These are phyloP conservation scores for Euschistus heros DNA, from an alignment of 1,140 invertebrate species.

Conservation along the genomic window DNA sequence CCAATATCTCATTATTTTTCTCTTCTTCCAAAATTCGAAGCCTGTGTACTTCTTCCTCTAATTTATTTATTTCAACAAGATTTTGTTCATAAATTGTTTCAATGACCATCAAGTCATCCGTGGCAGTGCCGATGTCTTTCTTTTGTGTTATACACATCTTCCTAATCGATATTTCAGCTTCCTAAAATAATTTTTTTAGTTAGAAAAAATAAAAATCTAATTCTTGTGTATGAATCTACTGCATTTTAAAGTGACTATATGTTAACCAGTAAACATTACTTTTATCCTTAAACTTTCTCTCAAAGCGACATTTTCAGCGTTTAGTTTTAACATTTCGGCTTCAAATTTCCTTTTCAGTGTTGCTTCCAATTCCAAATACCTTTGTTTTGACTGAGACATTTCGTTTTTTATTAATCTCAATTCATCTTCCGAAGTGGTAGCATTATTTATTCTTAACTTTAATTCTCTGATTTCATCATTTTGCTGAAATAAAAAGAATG, in stretches of 20 bases:
- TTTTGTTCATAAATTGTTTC: slow-evolving; percentile 13
- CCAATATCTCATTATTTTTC: neutral
- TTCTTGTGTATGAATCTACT: too few species aligned
- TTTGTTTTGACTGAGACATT: neutral
- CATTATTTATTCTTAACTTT: neutral
- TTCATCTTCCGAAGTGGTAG: neutral
- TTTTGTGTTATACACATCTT: slow-evolving; percentile 4
- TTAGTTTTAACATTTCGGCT: slow-evolving; percentile 2
- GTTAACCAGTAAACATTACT: neutral
- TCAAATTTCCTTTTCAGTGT: slow-evolving; percentile 16
- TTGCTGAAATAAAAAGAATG: slow-evolving; percentile 9
- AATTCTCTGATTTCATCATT: slow-evolving; percentile 5
- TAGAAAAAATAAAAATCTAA: too few species aligned
- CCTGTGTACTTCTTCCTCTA: neutral
- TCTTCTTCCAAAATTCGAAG: neutral
- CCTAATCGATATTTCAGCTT: neutral
- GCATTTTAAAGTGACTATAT: neutral
- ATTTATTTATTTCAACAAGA: slow-evolving; percentile 11
- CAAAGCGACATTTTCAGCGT: slow-evolving; percentile 8
- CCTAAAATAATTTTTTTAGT: neutral
- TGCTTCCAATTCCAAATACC: slow-evolving; percentile 16
- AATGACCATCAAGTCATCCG: slow-evolving; percentile 3
- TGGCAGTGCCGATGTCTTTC: neutral
- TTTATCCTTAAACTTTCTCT: slow-evolving; percentile 1
- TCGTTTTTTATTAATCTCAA: neutral